Evolutionary conservation across 2,113 vertebrate genomes (phyloP).

Genomic region (Ochotona curzoniae): DNA sequence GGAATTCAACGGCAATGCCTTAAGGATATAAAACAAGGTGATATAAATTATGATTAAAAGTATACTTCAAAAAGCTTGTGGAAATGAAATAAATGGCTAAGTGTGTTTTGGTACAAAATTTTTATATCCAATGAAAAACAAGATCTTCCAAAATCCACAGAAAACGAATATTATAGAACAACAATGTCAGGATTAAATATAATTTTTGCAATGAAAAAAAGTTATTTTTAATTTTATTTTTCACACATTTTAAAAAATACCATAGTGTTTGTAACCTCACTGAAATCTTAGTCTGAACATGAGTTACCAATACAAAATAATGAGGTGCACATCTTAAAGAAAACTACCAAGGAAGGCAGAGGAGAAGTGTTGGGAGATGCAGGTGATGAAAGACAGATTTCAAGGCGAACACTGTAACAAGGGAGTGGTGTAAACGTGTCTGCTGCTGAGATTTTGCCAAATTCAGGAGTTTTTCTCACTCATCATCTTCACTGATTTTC

Average conservation of each 20-base stretch:
- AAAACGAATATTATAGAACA: too few relatives aligned
- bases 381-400: neutral
- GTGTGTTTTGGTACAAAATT: too few relatives aligned
- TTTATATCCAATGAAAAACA: too few relatives aligned
- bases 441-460: neutral
- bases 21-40: neutral
- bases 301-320: neutral
- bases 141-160: too few relatives aligned
- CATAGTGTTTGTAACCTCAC: neutral
- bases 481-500: neutral
- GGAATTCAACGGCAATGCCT: neutral
- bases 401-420: neutral
- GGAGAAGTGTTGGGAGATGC: neutral
- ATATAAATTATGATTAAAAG: slow-evolving; percentile 66
- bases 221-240: too few relatives aligned
- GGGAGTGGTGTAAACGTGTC: neutral
- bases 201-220: too few relatives aligned
- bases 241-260: too few relatives aligned
- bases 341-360: neutral
- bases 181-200: too few relatives aligned
- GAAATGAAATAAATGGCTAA: too few relatives aligned
- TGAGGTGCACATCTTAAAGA: neutral
- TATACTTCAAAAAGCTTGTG: slow-evolving; percentile 78
- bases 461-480: slow-evolving; percentile 4
- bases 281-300: neutral